These are phyloP conservation scores for Puffinus mauretanicus DNA, from an alignment of 2,113 vertebrate species.

Conservation along the genomic window DNA sequence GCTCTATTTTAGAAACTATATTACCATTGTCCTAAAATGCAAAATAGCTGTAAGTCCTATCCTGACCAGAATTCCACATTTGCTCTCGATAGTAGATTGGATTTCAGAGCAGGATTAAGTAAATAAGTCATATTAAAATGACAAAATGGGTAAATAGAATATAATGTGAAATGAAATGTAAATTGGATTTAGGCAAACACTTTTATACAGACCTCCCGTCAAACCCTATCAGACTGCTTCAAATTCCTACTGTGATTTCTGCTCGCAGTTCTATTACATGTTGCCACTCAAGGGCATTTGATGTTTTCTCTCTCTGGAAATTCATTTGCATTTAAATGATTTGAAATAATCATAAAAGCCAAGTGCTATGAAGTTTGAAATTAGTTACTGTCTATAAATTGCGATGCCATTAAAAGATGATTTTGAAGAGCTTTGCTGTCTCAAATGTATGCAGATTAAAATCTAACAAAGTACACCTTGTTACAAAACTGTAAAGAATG, in stretches of 20 bases:
- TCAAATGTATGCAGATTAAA: conserved; percentile 84
- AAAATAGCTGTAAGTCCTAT: conserved; percentile 28
- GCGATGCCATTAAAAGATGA: conserved; percentile 84
- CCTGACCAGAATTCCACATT: conserved; percentile 57
- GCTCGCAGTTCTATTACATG: conserved; percentile 74
- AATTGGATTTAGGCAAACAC: conserved; percentile 81
- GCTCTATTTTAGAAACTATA: background rate
- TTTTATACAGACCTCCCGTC: conserved; percentile 74
- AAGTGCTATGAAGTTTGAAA: conserved; percentile 91
- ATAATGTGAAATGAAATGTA: conserved; percentile 79
- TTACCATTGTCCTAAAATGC: conserved; percentile 40
- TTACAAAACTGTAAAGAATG: conserved; percentile 81
- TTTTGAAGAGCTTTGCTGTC: conserved; percentile 82
- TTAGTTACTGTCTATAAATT: conserved; percentile 91
- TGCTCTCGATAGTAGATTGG: conserved; percentile 49
- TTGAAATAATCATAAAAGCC: conserved; percentile 89
- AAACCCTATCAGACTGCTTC: conserved; percentile 73
- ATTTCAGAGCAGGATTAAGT: conserved; percentile 76
- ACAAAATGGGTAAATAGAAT: conserved; percentile 81
- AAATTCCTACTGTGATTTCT: conserved; percentile 75
- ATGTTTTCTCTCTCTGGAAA: conserved; percentile 85
- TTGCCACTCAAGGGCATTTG: conserved; percentile 86
- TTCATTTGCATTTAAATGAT: conserved; percentile 93
- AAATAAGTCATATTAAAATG: conserved; percentile 81
- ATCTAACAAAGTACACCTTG: conserved; percentile 85